Evolutionary conservation across 2,888 invertebrate species (phyloP), one percentile per base, ranked within the genome.

Genomic region (Geophilus truncorum): DNA sequence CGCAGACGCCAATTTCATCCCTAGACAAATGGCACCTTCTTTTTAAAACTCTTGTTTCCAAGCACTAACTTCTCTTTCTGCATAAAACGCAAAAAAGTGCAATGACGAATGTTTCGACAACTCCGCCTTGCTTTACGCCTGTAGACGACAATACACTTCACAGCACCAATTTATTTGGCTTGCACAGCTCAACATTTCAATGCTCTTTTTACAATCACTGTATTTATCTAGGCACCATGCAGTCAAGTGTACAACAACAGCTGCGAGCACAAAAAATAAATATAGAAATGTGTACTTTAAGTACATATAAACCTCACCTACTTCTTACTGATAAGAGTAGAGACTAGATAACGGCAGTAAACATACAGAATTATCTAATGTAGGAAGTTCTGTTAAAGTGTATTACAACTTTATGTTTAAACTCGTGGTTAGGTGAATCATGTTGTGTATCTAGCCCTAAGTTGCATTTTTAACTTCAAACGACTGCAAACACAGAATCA

Each of bases 101-200:
- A 62, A 62, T 62, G 62, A 62, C 62, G 62, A 62, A 62, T 62
- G 62, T 23, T 62, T 62, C 62, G 25, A 62, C 62, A 25, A 62
- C 62, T 12, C 62, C 62, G 62, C 62, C 62, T 28, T 62, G 6
- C 23, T 28, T 23, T 62, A 45, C 3, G 62, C 62, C 62, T 62
- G 62, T 62, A 28, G 62, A 62, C 62, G 62, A 62, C 62, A 62
- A 23, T 62, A 45, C 45, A 45, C 45, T 45, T 45, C 36, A 40
- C 9, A n/a, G 12, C 36, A 25, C 28, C 7, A 28, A 62, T 25
- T 62, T 62, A 62, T 25, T 62, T 25, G 15, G 10, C 9, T 28
- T 62, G 62, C 15, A 62, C n/a, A 62, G 25, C 23, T 62, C 23
- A 62, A 23, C 62, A 62, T 25, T 62, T 62, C 62, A 7, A 21